A percentile compares a stretch with the other conserved stretches of the same genome.
Conservation (phyloP, 2,797 vertebrate genomes). For the Mareca penelope region DNA sequence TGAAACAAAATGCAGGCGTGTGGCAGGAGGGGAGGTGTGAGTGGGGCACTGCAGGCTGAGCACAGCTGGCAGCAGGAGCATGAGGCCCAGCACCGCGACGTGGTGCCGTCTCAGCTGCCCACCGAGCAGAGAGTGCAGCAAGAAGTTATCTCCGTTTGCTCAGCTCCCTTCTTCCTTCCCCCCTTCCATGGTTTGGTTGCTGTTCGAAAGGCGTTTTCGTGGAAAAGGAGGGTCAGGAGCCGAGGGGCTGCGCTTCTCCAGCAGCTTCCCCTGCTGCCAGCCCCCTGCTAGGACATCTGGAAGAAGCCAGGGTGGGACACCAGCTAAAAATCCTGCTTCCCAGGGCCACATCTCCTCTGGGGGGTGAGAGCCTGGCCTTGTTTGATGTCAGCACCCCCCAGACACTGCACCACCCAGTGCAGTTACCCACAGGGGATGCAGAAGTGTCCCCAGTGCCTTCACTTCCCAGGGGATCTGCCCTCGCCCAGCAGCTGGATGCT, state of each 20-base stretch:
- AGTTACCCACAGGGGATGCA: not conserved
- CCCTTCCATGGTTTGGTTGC: not conserved
- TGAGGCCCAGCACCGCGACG: not conserved
- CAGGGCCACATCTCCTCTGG: not conserved
- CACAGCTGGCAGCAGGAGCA: not conserved
- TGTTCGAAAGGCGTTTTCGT: not conserved
- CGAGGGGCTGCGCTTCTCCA: not conserved
- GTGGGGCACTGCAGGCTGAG: not conserved
- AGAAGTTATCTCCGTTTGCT: not conserved
- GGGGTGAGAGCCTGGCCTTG: not conserved
- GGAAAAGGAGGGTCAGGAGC: not conserved
- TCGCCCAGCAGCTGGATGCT: not conserved
- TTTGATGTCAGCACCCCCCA: not conserved
- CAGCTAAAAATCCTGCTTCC: not conserved
- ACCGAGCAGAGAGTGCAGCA: not conserved
- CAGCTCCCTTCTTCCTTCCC: not conserved
- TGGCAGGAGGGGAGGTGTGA: not conserved
- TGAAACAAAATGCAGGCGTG: not conserved
- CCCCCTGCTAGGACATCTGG: rapidly evolving
- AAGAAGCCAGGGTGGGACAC: not conserved
- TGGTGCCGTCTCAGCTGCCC: not conserved
- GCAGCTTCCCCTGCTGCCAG: rapidly evolving
- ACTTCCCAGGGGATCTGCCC: not conserved
- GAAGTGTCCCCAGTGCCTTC: not conserved
- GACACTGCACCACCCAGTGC: rapidly evolving